Evolutionary conservation across 2,888 invertebrate species (phyloP).

Genomic region (Drosophila eohydei): DNA sequence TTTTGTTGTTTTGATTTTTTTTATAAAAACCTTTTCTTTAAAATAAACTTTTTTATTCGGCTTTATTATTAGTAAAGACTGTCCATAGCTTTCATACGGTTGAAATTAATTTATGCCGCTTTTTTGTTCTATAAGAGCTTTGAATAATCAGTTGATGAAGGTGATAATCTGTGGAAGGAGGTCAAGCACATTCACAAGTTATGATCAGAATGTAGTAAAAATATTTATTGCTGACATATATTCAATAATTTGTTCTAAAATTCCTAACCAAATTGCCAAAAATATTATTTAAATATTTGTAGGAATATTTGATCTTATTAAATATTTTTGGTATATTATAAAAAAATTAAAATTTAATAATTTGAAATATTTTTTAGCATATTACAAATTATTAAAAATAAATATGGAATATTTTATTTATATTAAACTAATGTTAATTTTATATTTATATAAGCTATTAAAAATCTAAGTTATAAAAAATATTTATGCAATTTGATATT

Average conservation of each 20-base stretch:
- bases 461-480: too few relatives aligned
- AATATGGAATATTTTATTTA: too few relatives aligned
- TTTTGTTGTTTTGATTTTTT: conserved; percentile 22
- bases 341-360: too few relatives aligned
- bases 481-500: too few relatives aligned
- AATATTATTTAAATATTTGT: neutral
- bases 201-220: neutral
- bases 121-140: neutral
- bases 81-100: conserved; percentile 24
- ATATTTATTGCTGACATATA: conserved; percentile 5
- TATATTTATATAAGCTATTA: too few relatives aligned
- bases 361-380: neutral
- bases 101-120: conserved; percentile 5
- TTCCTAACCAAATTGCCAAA: neutral
- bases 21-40: conserved; percentile 15
- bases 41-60: conserved; percentile 10
- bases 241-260: neutral
- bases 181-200: conserved; percentile 15
- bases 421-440: too few relatives aligned
- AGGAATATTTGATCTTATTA: neutral
- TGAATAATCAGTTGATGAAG: conserved; percentile 34
- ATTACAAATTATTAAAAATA: too few relatives aligned
- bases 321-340: neutral
- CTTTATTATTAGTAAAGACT: conserved; percentile 33
- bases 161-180: conserved; percentile 36